Evolutionary conservation across 2,888 invertebrate genomes (phyloP).

Genomic region (Fabriciana adippe): DNA sequence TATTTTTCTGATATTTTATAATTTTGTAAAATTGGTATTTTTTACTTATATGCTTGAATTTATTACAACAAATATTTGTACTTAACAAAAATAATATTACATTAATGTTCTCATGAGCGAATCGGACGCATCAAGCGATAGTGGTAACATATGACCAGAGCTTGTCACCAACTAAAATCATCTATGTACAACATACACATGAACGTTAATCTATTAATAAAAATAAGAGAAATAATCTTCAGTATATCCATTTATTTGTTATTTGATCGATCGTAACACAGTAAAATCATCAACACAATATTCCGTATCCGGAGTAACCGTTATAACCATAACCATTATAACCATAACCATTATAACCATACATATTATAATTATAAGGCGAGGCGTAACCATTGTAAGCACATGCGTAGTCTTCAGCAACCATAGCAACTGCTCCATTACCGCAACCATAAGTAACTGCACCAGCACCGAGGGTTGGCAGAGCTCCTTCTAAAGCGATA

Average conservation of each 20-base stretch:
- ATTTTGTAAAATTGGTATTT: too few relatives aligned
- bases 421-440: constrained; percentile 24
- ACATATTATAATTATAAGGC: constrained; percentile 7
- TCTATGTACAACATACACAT: not conserved
- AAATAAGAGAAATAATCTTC: constrained; percentile 1
- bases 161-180: not conserved
- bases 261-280: constrained; percentile 5
- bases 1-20: too few relatives aligned
- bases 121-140: too few relatives aligned
- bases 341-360: constrained; percentile 10
- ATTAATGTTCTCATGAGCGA: too few relatives aligned
- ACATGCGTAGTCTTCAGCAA: constrained; percentile 4
- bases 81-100: too few relatives aligned
- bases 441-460: constrained; percentile 44
- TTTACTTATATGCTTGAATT: too few relatives aligned
- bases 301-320: constrained; percentile 2
- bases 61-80: too few relatives aligned
- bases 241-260: not conserved
- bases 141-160: too few relatives aligned
- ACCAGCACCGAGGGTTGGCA: constrained; percentile 49
- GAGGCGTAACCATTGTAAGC: not conserved
- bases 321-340: constrained; percentile 7
- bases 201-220: not conserved
- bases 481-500: constrained; percentile 48
- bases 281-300: not conserved